Evolutionary conservation across 2,113 vertebrate genomes (phyloP).

Genomic region (Seriola rivoliana): DNA sequence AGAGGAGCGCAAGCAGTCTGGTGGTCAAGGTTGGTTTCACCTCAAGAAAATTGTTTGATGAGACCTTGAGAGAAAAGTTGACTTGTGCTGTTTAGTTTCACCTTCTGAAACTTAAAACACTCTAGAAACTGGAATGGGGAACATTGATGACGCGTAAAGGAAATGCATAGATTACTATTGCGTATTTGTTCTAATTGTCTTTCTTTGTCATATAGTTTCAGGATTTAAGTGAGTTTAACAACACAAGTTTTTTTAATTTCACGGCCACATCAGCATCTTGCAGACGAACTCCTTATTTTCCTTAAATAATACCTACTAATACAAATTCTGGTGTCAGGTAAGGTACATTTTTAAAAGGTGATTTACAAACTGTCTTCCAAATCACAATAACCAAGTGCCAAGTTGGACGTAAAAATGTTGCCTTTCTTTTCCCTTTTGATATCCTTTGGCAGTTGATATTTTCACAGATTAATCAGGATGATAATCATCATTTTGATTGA

Average conservation of each 20-base stretch:
- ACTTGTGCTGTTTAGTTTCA: not conserved
- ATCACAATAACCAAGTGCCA: not conserved
- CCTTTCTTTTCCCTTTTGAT: not conserved
- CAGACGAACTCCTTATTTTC: not conserved
- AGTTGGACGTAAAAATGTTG: not conserved
- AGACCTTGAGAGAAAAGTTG: not conserved
- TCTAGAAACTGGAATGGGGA: too few species aligned
- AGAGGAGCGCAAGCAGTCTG: constrained; percentile 70
- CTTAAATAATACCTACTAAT: too few species aligned
- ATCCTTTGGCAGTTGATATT: too few species aligned
- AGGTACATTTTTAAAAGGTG: too few species aligned
- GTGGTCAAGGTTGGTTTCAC: constrained; percentile 76
- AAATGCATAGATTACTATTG: not conserved
- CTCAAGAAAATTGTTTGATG: not conserved
- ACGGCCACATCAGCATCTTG: too few species aligned
- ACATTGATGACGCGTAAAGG: not conserved
- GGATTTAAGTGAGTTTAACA: too few species aligned
- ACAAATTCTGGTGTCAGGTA: too few species aligned
- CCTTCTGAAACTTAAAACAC: too few species aligned
- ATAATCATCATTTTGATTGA: too few species aligned
- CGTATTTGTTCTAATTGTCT: not conserved
- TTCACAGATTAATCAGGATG: too few species aligned
- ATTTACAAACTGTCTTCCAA: too few species aligned
- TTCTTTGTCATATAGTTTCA: not conserved
- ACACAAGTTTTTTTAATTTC: too few species aligned